Evolutionary conservation across 1,140 invertebrate genomes (phyloP).

Genomic region (Drosophila bipectinata): DNA sequence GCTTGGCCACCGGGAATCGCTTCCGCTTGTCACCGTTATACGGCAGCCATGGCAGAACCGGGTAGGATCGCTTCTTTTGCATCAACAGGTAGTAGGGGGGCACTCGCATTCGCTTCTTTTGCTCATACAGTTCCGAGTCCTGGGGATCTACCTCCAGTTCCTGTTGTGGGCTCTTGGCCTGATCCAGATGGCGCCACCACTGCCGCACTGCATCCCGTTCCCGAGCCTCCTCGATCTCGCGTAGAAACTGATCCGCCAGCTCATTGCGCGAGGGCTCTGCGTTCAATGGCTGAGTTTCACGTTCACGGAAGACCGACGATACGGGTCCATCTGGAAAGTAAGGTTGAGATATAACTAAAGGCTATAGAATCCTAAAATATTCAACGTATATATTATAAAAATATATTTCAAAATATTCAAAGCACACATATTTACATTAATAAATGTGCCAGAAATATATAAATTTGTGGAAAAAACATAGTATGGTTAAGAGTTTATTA

Average conservation of each 20-base stretch:
- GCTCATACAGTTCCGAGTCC: slow-evolving; percentile 80
- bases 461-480: too few species aligned
- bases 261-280: slow-evolving; percentile 84
- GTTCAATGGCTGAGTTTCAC: slow-evolving; percentile 54
- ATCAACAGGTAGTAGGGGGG: slow-evolving; percentile 85
- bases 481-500: too few species aligned
- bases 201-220: slow-evolving; percentile 85
- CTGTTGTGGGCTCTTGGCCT: slow-evolving; percentile 84
- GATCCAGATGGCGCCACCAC: slow-evolving; percentile 85
- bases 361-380: background rate
- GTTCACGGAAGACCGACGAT: slow-evolving; percentile 72
- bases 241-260: slow-evolving; percentile 86
- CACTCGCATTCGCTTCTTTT: slow-evolving; percentile 85
- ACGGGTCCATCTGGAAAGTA: slow-evolving; percentile 25
- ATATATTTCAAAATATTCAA: too few species aligned
- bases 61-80: slow-evolving; percentile 83
- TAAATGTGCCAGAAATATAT: background rate
- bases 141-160: slow-evolving; percentile 16
- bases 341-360: slow-evolving; percentile 1
- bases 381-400: too few species aligned
- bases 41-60: slow-evolving; percentile 81
- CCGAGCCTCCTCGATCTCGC: slow-evolving; percentile 84
- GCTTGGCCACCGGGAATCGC: slow-evolving; percentile 87
- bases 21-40: slow-evolving; percentile 84
- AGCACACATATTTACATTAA: background rate